Percentiles rank a stretch among this genome's conserved stretches.
Evolutionary conservation across 2,113 vertebrate genomes (phyloP).

Genomic region (Tricholaema leucomelas): DNA sequence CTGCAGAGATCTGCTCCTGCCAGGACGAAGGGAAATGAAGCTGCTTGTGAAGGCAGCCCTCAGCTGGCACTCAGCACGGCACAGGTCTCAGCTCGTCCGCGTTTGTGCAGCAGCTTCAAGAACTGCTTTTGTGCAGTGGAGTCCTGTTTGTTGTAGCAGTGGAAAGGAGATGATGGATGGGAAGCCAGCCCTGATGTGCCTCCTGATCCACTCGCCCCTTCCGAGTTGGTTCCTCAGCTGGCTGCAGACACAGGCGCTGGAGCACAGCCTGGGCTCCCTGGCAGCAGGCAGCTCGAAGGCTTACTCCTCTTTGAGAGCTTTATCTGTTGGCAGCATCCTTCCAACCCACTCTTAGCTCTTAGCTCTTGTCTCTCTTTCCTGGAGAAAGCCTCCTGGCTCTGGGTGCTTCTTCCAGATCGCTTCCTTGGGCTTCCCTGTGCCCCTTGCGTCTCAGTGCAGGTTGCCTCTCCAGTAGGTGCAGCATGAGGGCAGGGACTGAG

Average conservation of each 20-base stretch:
- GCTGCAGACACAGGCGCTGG: not conserved
- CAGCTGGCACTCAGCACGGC: not conserved
- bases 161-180: not conserved
- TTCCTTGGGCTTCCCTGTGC: not conserved
- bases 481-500: too few species aligned
- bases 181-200: not conserved
- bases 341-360: not conserved
- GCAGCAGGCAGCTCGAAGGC: not conserved
- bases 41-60: not conserved
- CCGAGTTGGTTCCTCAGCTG: not conserved
- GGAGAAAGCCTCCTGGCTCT: not conserved
- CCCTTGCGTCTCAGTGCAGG: not conserved
- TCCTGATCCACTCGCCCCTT: not conserved
- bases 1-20: not conserved
- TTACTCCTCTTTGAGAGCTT: not conserved
- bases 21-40: not conserved
- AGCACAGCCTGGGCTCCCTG: not conserved
- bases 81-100: not conserved
- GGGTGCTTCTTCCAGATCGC: not conserved
- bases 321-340: not conserved
- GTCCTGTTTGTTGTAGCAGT: not conserved
- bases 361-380: not conserved
- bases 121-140: not conserved
- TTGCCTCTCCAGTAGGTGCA: not conserved
- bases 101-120: constrained; percentile 5